Percentiles rank a stretch among this genome's conserved stretches.
phyloP scores from a whole-genome alignment of 2,888 invertebrate genomes.

The Tenthredo livida region DNA sequence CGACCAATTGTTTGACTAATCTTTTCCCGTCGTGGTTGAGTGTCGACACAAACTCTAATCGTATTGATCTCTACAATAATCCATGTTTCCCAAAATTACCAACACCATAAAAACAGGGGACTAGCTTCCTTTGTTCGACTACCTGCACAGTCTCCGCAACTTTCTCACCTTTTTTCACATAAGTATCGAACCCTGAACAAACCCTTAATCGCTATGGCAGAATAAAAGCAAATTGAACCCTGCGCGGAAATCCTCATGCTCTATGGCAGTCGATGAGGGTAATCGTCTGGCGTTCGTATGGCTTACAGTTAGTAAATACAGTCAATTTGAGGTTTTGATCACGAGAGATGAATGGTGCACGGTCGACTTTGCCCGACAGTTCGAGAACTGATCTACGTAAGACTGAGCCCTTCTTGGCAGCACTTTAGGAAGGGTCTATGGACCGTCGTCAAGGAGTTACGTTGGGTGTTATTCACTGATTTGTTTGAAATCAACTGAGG shows the following conservation, averaged over 20 bases:
- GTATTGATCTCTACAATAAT: not conserved
- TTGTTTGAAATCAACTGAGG: conserved; percentile 18
- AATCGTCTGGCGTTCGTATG: not conserved
- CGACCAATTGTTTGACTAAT: not conserved
- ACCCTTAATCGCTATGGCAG: not conserved
- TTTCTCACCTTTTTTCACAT: not conserved
- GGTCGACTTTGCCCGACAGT: conserved; percentile 5
- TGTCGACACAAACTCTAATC: not conserved
- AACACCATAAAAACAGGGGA: not conserved
- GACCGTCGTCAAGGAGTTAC: conserved; percentile 34
- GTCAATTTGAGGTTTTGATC: conserved; percentile 16
- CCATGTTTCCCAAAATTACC: not conserved
- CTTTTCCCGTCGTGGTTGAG: not conserved
- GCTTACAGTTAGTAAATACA: not conserved
- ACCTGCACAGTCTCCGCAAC: not conserved
- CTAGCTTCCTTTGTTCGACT: not conserved
- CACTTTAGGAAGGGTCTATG: conserved; percentile 14
- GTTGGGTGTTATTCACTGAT: not conserved
- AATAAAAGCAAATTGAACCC: not conserved
- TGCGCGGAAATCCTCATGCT: not conserved
- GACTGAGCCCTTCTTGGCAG: not conserved
- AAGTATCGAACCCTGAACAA: not conserved
- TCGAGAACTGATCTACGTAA: conserved; percentile 15
- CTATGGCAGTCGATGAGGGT: not conserved
- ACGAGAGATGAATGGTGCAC: not conserved